These are phyloP conservation scores for Hemaris fuciformis DNA, from an alignment of 2,888 invertebrate species.

Conservation along the genomic window DNA sequence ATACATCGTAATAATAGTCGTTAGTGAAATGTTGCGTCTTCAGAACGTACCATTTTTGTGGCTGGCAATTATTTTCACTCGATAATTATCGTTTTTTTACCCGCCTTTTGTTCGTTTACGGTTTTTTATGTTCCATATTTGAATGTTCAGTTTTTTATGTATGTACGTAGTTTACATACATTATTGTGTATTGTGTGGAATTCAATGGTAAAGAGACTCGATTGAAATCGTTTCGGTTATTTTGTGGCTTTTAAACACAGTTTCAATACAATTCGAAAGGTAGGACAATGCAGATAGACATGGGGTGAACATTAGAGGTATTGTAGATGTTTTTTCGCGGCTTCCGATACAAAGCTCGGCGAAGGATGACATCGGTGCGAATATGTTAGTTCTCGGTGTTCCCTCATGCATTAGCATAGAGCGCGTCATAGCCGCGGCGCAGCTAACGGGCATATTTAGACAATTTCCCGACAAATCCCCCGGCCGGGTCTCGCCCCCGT, in stretches of 20 bases:
- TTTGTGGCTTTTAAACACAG: neutral
- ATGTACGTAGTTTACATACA: constrained; percentile 5
- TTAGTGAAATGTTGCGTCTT: constrained; percentile 10
- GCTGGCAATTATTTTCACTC: constrained; percentile 62
- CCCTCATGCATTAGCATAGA: constrained; percentile 4
- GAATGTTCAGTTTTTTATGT: constrained; percentile 2
- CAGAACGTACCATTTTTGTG: constrained; percentile 8
- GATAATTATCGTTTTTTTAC: constrained; percentile 43
- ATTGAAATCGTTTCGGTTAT: neutral
- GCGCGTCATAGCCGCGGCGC: constrained; percentile 38
- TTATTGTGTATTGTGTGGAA: constrained; percentile 7
- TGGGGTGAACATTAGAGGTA: neutral
- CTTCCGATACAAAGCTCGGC: neutral
- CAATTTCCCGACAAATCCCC: constrained; percentile 73
- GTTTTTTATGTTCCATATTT: constrained; percentile 5
- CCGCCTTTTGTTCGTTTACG: constrained; percentile 5
- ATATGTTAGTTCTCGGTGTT: constrained; percentile 11
- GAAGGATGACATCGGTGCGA: neutral
- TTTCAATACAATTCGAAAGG: neutral
- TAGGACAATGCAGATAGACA: neutral
- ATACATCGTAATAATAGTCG: constrained; percentile 11
- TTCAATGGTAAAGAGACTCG: constrained; percentile 2
- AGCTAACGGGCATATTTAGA: constrained; percentile 67
- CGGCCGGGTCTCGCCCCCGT: constrained; percentile 56
- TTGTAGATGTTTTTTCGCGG: neutral